Evolutionary conservation across 2,888 invertebrate genomes (phyloP).

Genomic region (Megastigmus dorsalis): DNA sequence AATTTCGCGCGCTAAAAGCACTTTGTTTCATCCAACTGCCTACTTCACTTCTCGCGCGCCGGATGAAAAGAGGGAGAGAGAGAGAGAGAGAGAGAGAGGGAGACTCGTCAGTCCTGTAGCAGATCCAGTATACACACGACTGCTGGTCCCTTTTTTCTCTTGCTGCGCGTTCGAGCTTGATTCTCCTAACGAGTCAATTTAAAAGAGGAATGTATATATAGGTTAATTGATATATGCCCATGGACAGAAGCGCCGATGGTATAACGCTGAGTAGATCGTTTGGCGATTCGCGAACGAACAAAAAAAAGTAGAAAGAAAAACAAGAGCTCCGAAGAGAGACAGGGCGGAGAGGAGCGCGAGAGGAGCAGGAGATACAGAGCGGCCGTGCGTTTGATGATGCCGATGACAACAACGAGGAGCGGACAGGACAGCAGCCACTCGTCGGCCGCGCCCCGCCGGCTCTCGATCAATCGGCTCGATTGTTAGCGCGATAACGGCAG

Average conservation of each 20-base stretch:
- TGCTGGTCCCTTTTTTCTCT: not conserved
- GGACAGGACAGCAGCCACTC: not conserved
- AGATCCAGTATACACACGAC: no score
- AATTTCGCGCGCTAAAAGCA: no score
- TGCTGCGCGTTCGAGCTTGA: not conserved
- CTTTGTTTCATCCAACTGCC: no score
- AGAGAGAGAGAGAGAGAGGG: no score
- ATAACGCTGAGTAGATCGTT: not conserved
- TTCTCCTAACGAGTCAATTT: constrained; percentile 33
- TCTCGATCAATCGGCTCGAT: constrained; percentile 32
- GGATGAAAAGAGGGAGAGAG: no score
- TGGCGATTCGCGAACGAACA: not conserved
- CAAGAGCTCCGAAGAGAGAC: not conserved
- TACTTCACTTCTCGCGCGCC: no score
- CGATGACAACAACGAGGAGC: not conserved
- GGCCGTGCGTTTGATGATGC: not conserved
- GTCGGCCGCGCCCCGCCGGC: not conserved
- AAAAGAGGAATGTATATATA: constrained; percentile 28
- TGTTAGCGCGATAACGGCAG: not conserved
- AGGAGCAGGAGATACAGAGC: not conserved
- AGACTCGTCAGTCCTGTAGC: no score
- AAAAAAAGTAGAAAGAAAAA: constrained; percentile 6
- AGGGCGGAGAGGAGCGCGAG: no score
- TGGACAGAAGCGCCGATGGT: not conserved
- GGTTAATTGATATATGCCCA: constrained; percentile 30